Evolutionary conservation across 2,888 invertebrate species (phyloP).

Genomic region (Shargacucullia verbasci): DNA sequence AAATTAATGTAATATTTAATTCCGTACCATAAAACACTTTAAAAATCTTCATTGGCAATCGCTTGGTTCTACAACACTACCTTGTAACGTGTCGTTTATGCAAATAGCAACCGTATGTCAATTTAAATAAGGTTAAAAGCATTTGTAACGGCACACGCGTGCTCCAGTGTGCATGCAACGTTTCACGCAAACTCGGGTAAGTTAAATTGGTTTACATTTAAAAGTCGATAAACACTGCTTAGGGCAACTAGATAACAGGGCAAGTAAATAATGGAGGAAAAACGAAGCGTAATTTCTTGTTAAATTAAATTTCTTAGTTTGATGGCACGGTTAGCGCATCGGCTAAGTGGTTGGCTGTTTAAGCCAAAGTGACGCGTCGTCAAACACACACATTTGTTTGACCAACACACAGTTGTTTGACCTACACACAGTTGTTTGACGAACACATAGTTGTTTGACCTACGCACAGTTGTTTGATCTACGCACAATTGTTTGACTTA

Average conservation of each 20-base stretch:
- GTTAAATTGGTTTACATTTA: slow-evolving; percentile 61
- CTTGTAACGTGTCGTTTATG: slow-evolving; percentile 17
- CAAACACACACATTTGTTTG: too few species aligned
- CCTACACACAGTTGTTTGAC: too few species aligned
- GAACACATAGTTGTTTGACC: too few species aligned
- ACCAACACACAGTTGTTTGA: too few species aligned
- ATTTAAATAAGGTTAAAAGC: slow-evolving; percentile 37
- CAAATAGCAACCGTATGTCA: slow-evolving; percentile 39
- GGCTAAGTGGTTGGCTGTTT: too few species aligned
- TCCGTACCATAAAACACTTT: slow-evolving; percentile 21
- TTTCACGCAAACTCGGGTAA: slow-evolving; percentile 52
- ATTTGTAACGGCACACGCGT: slow-evolving; percentile 40
- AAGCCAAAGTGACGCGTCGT: too few species aligned
- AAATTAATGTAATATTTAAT: slow-evolving; percentile 33
- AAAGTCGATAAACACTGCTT: slow-evolving; percentile 54
- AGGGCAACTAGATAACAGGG: slow-evolving; percentile 39
- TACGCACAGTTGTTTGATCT: too few species aligned
- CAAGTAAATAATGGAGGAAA: slow-evolving; percentile 47
- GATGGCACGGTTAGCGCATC: too few species aligned
- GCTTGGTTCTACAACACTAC: slow-evolving; percentile 9
- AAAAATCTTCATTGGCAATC: slow-evolving; percentile 27
- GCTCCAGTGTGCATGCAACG: slow-evolving; percentile 45
- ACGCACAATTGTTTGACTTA: too few species aligned
- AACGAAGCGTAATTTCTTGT: slow-evolving; percentile 36
- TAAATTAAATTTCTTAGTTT: slow-evolving; percentile 20